phyloP scores from a whole-genome alignment of 2,888 invertebrate species.

The Hesperia comma region DNA sequence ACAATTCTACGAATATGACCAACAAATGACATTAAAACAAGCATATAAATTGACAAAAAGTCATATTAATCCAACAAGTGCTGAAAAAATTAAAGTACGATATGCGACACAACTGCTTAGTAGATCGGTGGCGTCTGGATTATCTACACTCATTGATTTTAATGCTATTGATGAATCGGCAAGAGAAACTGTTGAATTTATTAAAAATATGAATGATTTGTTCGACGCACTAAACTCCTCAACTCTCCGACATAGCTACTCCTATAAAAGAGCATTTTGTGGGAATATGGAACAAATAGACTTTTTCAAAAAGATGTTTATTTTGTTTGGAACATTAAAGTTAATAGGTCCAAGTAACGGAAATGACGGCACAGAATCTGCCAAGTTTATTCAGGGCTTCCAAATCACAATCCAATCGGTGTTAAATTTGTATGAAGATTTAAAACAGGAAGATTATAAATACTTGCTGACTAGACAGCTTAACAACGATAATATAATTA shows the following conservation, averaged over 20 bases:
- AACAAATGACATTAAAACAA: constrained; percentile 39
- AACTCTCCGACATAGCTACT: constrained; percentile 12
- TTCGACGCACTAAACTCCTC: constrained; percentile 43
- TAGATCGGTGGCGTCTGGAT: constrained; percentile 47
- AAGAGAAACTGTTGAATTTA: constrained; percentile 37
- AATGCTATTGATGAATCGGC: constrained; percentile 31
- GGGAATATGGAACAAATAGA: constrained; percentile 36
- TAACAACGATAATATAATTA: background rate
- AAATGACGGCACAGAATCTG: constrained; percentile 19
- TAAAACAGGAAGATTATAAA: background rate
- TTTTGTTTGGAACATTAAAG: constrained; percentile 37
- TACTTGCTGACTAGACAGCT: background rate
- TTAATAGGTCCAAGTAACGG: constrained; percentile 30
- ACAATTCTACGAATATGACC: constrained; percentile 45
- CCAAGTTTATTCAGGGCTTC: constrained; percentile 31
- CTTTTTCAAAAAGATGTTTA: constrained; percentile 22
- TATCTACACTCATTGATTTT: constrained; percentile 40
- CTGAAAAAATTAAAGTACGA: constrained; percentile 45
- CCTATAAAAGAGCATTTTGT: constrained; percentile 40
- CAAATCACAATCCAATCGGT: constrained; percentile 7
- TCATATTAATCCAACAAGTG: constrained; percentile 47
- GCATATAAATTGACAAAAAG: constrained; percentile 49
- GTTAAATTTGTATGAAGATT: background rate
- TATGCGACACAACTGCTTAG: constrained; percentile 50
- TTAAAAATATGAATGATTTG: constrained; percentile 40